Evolutionary conservation across 2,888 invertebrate genomes (phyloP), one percentile per base, ranked within the genome.

Genomic region (Synanthedon formicaeformis): DNA sequence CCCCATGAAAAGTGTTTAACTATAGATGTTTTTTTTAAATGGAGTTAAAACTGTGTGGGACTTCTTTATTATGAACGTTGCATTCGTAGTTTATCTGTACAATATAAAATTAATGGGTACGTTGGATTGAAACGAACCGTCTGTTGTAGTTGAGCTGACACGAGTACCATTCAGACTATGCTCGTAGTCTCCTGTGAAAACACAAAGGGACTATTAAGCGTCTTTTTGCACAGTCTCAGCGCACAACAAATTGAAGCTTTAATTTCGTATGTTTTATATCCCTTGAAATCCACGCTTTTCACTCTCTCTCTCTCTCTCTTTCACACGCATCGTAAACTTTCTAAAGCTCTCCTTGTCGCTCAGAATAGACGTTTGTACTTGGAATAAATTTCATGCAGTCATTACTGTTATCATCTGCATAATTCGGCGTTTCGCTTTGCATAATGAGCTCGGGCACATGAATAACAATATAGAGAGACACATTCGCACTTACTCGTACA

Each of bases 351-450:
- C 59, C 56, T 54, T 61, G 54, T 54, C 55, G 51, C 56, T 55
- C 59, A 60, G 16, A 49, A 49, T 54, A 52, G 64, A 59, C 57
- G 63, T 45, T 62, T 61, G 65, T 65, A 66, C 65, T 66, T 57
- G 61, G 63, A 67, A 69, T 71, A 73, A 72, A 73, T 69, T 71
- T 69, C 60, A 66, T 69, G 65, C 66, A 64, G 64, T 66, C 66
- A 70, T 75, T 72, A 74, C 70, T 71, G 68, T 76, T 75, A 69
- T 71, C 72, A 74, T 78, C 72, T 74, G 67, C 71, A 80, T 80
- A 80, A 79, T 78, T 73, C 65, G 65, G 68, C 71, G 65, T 77
- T 76, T 71, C 67, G 67, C 66, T 78, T 76, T 73, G 73, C 77
- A 77, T 77, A 75, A 78, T 69, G 72, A 66, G 69, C 67, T 65